phyloP scores from a whole-genome alignment of 2,113 vertebrate genomes.

The Chloroceryle aenea region DNA sequence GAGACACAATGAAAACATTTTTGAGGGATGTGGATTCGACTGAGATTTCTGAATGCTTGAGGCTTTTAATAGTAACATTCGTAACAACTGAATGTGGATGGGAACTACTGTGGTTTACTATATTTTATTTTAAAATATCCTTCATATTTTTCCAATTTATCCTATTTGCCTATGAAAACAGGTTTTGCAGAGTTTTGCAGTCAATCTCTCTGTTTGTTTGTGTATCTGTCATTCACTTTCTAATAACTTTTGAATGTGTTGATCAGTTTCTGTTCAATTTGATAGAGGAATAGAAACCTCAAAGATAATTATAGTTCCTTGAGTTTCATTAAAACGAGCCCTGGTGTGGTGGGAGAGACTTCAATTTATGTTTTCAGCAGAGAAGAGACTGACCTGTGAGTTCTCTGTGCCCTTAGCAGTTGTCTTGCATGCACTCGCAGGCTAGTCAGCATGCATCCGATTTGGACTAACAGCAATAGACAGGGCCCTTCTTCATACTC shows the following conservation, averaged over 20 bases:
- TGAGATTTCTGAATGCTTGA: not conserved
- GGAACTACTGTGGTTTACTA: not conserved
- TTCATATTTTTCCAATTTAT: not conserved
- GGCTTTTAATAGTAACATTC: not conserved
- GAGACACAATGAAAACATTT: not conserved
- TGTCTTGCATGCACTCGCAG: not conserved
- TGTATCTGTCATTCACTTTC: not conserved
- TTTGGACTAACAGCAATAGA: not conserved
- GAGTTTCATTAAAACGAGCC: not conserved
- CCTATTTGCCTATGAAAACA: not conserved
- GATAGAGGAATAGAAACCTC: not conserved
- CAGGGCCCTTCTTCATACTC: not conserved
- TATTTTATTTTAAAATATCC: not conserved
- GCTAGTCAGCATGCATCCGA: fast-evolving
- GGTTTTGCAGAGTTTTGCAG: not conserved
- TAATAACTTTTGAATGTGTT: not conserved
- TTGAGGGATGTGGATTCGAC: not conserved
- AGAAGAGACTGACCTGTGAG: not conserved
- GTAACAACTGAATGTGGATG: not conserved
- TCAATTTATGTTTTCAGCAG: not conserved
- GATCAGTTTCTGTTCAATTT: not conserved
- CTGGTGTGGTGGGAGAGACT: not conserved
- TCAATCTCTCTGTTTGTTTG: not conserved
- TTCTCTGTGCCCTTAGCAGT: not conserved
- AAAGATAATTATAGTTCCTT: not conserved